These are phyloP conservation scores for Trilocha varians DNA, from an alignment of 2,888 invertebrate genomes.

Conservation along the genomic window DNA sequence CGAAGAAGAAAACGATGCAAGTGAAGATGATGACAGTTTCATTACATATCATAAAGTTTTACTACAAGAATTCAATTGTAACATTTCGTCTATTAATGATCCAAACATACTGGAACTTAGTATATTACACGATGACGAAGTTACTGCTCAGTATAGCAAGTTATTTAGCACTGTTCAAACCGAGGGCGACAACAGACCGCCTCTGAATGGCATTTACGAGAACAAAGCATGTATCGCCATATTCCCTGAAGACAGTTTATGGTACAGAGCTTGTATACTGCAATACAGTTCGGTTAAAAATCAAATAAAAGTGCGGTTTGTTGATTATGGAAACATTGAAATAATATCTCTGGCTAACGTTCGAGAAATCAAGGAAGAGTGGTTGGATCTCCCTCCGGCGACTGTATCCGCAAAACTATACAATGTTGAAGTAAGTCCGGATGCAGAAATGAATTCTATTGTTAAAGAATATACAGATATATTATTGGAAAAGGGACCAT, in stretches of 20 bases:
- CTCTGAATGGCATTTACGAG: slow-evolving; percentile 51
- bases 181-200: slow-evolving; percentile 46
- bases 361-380: slow-evolving; percentile 62
- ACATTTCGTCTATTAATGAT: slow-evolving; percentile 42
- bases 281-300: slow-evolving; percentile 52
- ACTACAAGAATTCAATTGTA: slow-evolving; percentile 38
- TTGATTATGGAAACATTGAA: slow-evolving; percentile 83
- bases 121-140: slow-evolving; percentile 49
- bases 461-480: slow-evolving; percentile 33
- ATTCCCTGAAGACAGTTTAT: slow-evolving; percentile 74
- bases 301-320: slow-evolving; percentile 76
- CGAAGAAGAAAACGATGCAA: slow-evolving; percentile 35
- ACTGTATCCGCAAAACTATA: slow-evolving; percentile 63
- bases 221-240: slow-evolving; percentile 77
- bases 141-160: slow-evolving; percentile 48
- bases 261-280: slow-evolving; percentile 81
- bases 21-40: slow-evolving; percentile 23
- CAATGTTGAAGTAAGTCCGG: slow-evolving; percentile 41
- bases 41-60: slow-evolving; percentile 28
- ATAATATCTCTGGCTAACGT: slow-evolving; percentile 53
- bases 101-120: slow-evolving; percentile 38
- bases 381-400: slow-evolving; percentile 65
- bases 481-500: slow-evolving; percentile 45
- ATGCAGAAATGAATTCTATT: slow-evolving; percentile 32
- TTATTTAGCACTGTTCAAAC: slow-evolving; percentile 67